Evolutionary conservation across 2,113 vertebrate genomes (phyloP), one percentile per base, ranked within the genome.

Genomic region (Chunga burmeisteri): DNA sequence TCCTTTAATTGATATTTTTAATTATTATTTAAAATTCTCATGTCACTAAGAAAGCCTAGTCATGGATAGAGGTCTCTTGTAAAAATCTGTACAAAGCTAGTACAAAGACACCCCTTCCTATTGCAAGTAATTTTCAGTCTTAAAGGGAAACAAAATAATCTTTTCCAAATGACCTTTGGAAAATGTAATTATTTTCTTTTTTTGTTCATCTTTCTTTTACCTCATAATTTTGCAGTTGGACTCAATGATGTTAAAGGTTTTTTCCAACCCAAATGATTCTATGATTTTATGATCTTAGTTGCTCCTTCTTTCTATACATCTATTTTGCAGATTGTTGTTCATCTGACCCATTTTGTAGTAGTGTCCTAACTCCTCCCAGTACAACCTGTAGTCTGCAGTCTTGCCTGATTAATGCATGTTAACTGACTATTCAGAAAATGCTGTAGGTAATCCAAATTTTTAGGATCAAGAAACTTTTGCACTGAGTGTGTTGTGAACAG

Each of bases 111-210:
- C 3, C 7, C 9, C 19, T 42, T 90, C 21, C n/a, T 59, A 49
- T 21, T 63, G 19, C 19, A 49, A 65, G 30, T 49, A 58, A 36
- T 62, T 66, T 67, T 84, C 34, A 58, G 7, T 49, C 66, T 88
- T 68, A 42, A 85, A 81, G 66, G 8, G 30, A 81, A 80, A 47
- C 6, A 47, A 88, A 90, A 1, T 2, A 7, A 30, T 42, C 15
- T 68, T 75, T 92, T 55, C 36, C 20, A 52, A 58, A 59, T 38
- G 3, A 67, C 21, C 63, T 90, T 49, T 66, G 53, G 44, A 84
- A 75, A 25, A 19, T 4, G 3, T 4, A 2, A 30, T 34, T 40
- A 0, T 47, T 38, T 52, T 30, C 5, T 49, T 22, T 25, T 72
- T 86, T 80, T n/a, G 7, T 62, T 82, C 21, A 52, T 27, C 25